Conservation (phyloP, 2,113 vertebrate genomes). For the Hydrochoerus hydrochaeris region DNA sequence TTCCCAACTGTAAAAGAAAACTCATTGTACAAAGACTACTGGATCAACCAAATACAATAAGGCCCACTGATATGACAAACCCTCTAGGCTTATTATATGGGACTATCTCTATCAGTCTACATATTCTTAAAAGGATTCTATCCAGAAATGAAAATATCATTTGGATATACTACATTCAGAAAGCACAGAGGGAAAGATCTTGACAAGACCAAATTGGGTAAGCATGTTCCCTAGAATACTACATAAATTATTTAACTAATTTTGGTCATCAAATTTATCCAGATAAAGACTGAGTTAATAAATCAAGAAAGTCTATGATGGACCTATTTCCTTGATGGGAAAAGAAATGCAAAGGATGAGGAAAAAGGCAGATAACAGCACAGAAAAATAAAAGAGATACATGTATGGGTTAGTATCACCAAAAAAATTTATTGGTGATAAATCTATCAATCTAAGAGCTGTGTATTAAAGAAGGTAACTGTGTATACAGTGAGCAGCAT, state of each 20-base stretch:
- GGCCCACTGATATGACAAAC: not conserved
- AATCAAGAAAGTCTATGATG: conserved; percentile 27
- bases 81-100: not conserved
- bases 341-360: not conserved
- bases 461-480: not conserved
- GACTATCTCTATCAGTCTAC: not conserved
- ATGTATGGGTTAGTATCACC: not conserved
- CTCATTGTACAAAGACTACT: not conserved
- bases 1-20: not conserved
- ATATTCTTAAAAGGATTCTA: conserved; percentile 13
- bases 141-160: conserved; percentile 8
- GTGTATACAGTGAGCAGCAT: not conserved
- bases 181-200: not conserved
- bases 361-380: conserved; percentile 23
- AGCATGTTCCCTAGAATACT: not conserved
- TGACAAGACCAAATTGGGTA: not conserved
- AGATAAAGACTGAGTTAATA: conserved; percentile 4
- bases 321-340: not conserved
- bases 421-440: not conserved
- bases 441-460: not conserved
- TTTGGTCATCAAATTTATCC: not conserved
- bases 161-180: conserved; percentile 15
- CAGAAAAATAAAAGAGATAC: conserved; percentile 2
- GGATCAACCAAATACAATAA: not conserved
- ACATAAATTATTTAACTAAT: not conserved